Conservation (phyloP, 2,113 vertebrate species). For the Plotosus lineatus region DNA sequence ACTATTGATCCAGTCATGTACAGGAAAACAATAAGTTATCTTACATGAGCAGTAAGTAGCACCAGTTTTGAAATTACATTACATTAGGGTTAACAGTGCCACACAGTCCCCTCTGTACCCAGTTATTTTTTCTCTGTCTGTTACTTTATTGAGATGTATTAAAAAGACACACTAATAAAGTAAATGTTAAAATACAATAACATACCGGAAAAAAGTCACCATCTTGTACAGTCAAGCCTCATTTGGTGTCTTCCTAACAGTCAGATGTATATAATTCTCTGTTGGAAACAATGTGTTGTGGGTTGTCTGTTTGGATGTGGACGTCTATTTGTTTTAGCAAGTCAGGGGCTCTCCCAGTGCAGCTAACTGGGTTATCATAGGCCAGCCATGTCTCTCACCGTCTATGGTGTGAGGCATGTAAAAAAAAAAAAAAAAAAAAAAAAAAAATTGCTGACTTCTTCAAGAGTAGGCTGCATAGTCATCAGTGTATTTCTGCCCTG, state of each 20-base stretch:
- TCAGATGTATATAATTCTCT: background rate
- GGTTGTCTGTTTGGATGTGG: background rate
- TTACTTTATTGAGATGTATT: background rate
- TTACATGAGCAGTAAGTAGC: constrained; percentile 1
- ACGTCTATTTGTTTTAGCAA: background rate
- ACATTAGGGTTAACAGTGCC: background rate
- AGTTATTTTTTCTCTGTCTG: background rate
- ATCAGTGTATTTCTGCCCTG: too few species aligned
- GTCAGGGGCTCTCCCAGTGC: background rate
- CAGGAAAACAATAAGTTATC: constrained; percentile 14
- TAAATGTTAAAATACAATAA: background rate
- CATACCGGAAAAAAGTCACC: background rate
- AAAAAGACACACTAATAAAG: background rate
- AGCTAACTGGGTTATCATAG: too few species aligned
- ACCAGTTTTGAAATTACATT: constrained; percentile 1
- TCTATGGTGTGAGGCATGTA: too few species aligned
- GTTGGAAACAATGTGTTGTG: background rate
- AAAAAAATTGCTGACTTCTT: too few species aligned
- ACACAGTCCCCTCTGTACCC: background rate
- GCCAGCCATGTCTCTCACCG: too few species aligned
- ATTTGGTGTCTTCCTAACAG: background rate
- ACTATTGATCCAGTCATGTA: constrained; percentile 10
- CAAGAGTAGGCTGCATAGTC: too few species aligned
- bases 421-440: too few species aligned
- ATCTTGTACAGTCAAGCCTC: background rate